A percentile compares a stretch with the other conserved stretches of the same genome.
phyloP scores from a whole-genome alignment of 2,888 invertebrate species.

The Cryptocephalus moraei region DNA sequence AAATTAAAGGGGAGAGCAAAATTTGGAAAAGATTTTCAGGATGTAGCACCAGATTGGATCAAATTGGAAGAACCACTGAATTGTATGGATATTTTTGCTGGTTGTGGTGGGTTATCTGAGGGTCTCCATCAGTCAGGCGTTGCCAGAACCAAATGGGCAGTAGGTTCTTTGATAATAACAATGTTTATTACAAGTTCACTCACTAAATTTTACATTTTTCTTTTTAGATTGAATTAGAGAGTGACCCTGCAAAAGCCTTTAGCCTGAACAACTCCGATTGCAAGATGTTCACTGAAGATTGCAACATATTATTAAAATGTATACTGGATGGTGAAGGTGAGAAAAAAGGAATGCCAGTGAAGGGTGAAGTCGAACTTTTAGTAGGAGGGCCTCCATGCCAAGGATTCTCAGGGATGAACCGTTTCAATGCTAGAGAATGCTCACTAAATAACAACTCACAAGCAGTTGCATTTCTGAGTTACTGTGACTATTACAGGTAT shows the following conservation, averaged over 20 bases:
- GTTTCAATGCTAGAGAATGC: slow-evolving; percentile 75
- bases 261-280: slow-evolving; percentile 62
- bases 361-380: slow-evolving; percentile 72
- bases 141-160: slow-evolving; percentile 65
- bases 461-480: slow-evolving; percentile 71
- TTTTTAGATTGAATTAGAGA: slow-evolving; percentile 57
- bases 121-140: slow-evolving; percentile 61
- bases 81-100: slow-evolving; percentile 75
- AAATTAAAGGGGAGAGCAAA: neutral
- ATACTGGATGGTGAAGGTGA: slow-evolving; percentile 49
- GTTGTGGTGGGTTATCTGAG: slow-evolving; percentile 75
- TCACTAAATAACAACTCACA: slow-evolving; percentile 79
- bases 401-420: slow-evolving; percentile 83
- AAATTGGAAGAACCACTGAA: slow-evolving; percentile 44
- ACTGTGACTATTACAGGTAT: slow-evolving; percentile 70
- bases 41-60: slow-evolving; percentile 31
- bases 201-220: neutral
- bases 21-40: slow-evolving; percentile 32
- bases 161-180: slow-evolving; percentile 17
- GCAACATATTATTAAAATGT: slow-evolving; percentile 58
- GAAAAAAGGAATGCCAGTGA: slow-evolving; percentile 47
- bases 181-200: neutral
- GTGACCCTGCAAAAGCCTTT: slow-evolving; percentile 70
- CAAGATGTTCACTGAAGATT: slow-evolving; percentile 73
- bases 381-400: slow-evolving; percentile 86